Conservation (phyloP, 37 sponge, comb jelly and placozoan species). For the Cliona cf. orientalis region DNA sequence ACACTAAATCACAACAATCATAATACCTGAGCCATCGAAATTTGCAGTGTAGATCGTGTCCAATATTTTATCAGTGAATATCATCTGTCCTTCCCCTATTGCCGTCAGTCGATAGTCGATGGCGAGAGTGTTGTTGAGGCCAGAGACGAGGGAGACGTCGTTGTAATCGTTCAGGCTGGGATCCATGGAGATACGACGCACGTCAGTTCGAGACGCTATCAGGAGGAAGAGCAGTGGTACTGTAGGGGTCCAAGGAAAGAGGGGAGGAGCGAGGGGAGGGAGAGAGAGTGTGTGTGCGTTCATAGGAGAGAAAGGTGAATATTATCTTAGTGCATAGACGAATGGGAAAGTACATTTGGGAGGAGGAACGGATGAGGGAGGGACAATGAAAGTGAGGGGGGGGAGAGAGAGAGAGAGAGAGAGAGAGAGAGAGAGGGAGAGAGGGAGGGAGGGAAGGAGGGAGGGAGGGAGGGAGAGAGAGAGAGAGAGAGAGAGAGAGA, state of each 20-base stretch:
- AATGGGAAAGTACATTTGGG: no score
- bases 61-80: not conserved
- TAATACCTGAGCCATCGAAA: slow-evolving; percentile 12
- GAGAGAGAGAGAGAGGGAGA: not conserved
- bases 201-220: slow-evolving; percentile 9
- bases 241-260: slow-evolving; percentile 9
- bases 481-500: not conserved
- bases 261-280: no score
- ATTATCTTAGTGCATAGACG: no score
- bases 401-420: not conserved
- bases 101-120: slow-evolving; percentile 24
- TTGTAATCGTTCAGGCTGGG: not conserved
- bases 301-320: not conserved
- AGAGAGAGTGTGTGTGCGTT: not conserved
- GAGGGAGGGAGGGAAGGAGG: not conserved
- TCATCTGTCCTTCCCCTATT: slow-evolving; percentile 3
- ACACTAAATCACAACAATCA: not conserved
- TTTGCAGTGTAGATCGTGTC: not conserved
- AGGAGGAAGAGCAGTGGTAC: slow-evolving; percentile 27
- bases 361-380: no score
- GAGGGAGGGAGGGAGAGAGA: not conserved
- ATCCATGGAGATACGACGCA: slow-evolving; percentile 63
- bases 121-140: slow-evolving; percentile 5
- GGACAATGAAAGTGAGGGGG: not conserved
- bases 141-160: slow-evolving; percentile 12